Conservation (phyloP, 2,888 invertebrate genomes). For the Craniophora ligustri region DNA sequence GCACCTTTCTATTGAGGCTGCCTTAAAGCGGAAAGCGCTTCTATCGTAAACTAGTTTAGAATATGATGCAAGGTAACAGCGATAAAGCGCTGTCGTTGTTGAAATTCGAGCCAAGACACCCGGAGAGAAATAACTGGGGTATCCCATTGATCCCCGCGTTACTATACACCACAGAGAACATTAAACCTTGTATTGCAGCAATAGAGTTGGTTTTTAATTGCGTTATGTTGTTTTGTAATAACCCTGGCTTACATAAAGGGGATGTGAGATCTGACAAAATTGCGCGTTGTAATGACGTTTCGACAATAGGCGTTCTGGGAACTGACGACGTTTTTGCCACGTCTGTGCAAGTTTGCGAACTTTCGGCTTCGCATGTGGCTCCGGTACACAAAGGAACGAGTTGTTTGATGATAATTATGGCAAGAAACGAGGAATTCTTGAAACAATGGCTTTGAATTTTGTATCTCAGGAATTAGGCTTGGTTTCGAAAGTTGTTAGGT, state of each 20-base stretch:
- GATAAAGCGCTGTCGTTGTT: constrained; percentile 66
- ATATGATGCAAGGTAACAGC: constrained; percentile 37
- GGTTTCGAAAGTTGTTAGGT: constrained; percentile 11
- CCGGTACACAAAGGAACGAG: constrained; percentile 61
- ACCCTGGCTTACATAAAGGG: constrained; percentile 84
- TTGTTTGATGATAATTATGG: constrained; percentile 43
- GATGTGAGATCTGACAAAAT: constrained; percentile 82
- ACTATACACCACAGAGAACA: constrained; percentile 40
- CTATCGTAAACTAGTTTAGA: constrained; percentile 41
- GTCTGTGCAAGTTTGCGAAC: constrained; percentile 80
- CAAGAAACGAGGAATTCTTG: constrained; percentile 41
- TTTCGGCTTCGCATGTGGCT: constrained; percentile 73
- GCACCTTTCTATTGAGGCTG: constrained; percentile 68
- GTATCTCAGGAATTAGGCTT: constrained; percentile 21
- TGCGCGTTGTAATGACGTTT: constrained; percentile 79
- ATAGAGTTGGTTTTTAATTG: constrained; percentile 53
- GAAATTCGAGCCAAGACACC: constrained; percentile 70
- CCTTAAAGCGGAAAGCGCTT: constrained; percentile 69
- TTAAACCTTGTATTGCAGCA: not conserved
- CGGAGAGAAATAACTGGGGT: constrained; percentile 81
- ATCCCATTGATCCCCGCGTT: constrained; percentile 75
- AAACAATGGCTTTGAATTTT: constrained; percentile 45
- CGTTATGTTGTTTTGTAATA: constrained; percentile 66
- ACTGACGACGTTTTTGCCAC: constrained; percentile 76
- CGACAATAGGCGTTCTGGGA: constrained; percentile 85